Conservation (phyloP, 2,113 vertebrate species). For the Cinclus cinclus region DNA sequence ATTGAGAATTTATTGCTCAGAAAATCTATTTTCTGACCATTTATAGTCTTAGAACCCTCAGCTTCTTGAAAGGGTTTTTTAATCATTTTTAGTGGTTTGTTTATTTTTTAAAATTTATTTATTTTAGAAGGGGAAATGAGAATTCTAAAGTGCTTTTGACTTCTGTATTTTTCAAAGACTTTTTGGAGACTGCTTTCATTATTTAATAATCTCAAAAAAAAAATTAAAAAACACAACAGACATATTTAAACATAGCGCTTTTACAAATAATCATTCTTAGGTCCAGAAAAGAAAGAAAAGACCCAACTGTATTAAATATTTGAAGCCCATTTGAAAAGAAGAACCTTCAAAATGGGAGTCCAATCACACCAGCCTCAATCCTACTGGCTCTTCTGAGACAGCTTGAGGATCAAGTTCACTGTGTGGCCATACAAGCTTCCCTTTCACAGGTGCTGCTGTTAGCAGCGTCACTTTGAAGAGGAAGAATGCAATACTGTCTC, state of each 20-base stretch:
- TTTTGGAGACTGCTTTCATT: neutral
- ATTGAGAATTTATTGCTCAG: neutral
- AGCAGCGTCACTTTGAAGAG: neutral
- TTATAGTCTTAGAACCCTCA: neutral
- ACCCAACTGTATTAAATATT: neutral
- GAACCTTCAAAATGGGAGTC: neutral
- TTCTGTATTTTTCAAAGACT: neutral
- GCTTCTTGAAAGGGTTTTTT: neutral
- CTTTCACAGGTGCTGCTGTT: neutral
- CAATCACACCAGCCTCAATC: neutral
- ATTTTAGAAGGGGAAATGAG: neutral
- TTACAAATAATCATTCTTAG: neutral
- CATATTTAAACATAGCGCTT: neutral
- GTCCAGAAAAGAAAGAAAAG: neutral
- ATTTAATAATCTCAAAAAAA: neutral
- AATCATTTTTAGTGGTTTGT: neutral
- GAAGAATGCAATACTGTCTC: constrained; percentile 1
- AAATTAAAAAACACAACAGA: accelerated
- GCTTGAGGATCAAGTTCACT: neutral
- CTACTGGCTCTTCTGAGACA: neutral
- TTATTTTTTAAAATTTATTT: neutral
- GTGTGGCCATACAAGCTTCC: neutral
- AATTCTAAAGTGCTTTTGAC: neutral
- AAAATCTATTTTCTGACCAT: neutral
- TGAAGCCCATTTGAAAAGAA: neutral